Evolutionary conservation across 2,888 invertebrate species (phyloP).

Genomic region (Meghimatium bilineatum): DNA sequence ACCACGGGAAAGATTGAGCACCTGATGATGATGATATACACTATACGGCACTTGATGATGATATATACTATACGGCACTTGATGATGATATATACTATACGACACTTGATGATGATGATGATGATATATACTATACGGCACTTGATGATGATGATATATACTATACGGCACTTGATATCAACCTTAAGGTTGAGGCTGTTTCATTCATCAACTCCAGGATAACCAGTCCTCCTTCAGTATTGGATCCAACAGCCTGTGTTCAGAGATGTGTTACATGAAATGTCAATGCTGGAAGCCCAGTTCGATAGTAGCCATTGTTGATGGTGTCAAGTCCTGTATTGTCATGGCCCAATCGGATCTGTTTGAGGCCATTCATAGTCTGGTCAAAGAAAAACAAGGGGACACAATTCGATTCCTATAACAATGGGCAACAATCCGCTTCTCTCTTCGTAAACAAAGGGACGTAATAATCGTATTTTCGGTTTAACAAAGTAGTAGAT

Average conservation of each 20-base stretch:
- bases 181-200: background rate
- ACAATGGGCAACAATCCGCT: slow-evolving; percentile 48
- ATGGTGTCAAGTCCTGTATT: slow-evolving; percentile 23
- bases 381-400: slow-evolving; percentile 35
- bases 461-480: slow-evolving; percentile 43
- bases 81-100: no score
- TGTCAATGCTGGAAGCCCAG: background rate
- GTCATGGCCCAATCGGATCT: slow-evolving; percentile 35
- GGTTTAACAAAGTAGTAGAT: slow-evolving; percentile 27
- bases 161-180: no score
- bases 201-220: background rate
- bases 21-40: no score
- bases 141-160: background rate
- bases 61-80: background rate
- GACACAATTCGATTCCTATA: slow-evolving; percentile 25
- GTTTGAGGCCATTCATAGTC: slow-evolving; percentile 15
- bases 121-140: no score
- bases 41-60: no score
- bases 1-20: no score
- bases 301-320: slow-evolving; percentile 39
- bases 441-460: slow-evolving; percentile 39
- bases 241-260: background rate
- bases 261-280: background rate
- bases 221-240: background rate
- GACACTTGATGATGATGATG: no score